Evolutionary conservation across 2,888 invertebrate genomes (phyloP).

Genomic region (Griposia aprilina): DNA sequence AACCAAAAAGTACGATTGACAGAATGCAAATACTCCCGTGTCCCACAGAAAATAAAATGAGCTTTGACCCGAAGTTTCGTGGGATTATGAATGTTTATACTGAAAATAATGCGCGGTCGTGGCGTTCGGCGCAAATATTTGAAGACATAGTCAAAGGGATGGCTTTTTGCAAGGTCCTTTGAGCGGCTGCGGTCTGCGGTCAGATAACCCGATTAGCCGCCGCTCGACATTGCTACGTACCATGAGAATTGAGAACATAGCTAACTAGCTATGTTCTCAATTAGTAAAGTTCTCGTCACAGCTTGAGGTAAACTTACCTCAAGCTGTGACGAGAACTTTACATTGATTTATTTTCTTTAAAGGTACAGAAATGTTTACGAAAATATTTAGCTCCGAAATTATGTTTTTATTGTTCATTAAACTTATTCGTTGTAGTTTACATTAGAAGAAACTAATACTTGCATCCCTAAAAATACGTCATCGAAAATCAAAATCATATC

Average conservation of each 20-base stretch:
- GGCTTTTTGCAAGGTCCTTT: conserved; percentile 88
- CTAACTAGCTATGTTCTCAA: no score
- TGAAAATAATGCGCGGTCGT: conserved; percentile 88
- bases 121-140: conserved; percentile 88
- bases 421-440: background rate
- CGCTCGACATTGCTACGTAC: conserved; percentile 61
- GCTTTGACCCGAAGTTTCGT: conserved; percentile 80
- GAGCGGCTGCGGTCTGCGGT: conserved; percentile 85
- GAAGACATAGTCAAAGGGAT: conserved; percentile 87
- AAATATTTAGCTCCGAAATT: background rate
- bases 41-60: conserved; percentile 75
- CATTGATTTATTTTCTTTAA: conserved; percentile 37
- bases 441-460: background rate
- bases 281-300: conserved; percentile 45
- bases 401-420: background rate
- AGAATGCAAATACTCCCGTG: conserved; percentile 66
- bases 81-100: conserved; percentile 89
- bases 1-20: conserved; percentile 55
- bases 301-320: conserved; percentile 48
- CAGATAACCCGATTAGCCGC: conserved; percentile 87
- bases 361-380: background rate
- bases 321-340: conserved; percentile 46
- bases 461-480: background rate
- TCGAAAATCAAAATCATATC: background rate
- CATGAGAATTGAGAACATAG: conserved; percentile 63